A percentile compares a stretch with the other conserved stretches of the same genome.
Conservation (phyloP, 2,797 vertebrate species). For the Lemur catta region DNA sequence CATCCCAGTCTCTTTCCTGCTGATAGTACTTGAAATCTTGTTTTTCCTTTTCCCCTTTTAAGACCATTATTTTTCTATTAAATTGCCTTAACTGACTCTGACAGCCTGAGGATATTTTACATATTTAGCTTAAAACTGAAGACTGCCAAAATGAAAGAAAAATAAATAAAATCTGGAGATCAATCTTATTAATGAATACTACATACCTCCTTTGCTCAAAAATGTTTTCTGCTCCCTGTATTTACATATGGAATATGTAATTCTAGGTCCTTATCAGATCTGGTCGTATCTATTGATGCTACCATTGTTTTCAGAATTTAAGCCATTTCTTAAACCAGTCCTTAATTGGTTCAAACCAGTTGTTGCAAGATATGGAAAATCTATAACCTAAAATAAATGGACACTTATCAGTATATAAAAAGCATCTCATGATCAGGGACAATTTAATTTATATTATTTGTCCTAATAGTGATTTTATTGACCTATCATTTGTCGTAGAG, state of each 20-base stretch:
- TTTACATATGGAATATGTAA: background rate
- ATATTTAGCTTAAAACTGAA: background rate
- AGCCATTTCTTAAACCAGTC: background rate
- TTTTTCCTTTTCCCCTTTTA: background rate
- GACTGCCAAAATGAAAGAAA: background rate
- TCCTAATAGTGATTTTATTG: background rate
- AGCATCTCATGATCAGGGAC: background rate
- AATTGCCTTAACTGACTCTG: background rate
- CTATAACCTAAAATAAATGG: background rate
- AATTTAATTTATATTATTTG: background rate
- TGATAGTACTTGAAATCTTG: background rate
- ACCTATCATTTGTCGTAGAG: background rate
- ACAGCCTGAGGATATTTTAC: background rate
- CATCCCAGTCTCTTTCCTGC: background rate
- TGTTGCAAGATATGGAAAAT: background rate
- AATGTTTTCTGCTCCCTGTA: background rate
- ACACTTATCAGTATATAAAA: background rate
- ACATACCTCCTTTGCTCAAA: background rate
- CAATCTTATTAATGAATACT: background rate
- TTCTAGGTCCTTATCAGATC: background rate
- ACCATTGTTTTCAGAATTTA: background rate
- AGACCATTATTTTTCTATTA: background rate
- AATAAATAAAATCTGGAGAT: background rate
- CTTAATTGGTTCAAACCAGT: background rate
- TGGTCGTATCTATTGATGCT: background rate